A percentile compares a stretch with the other conserved stretches of the same genome.
Evolutionary conservation across 1,140 invertebrate genomes (phyloP).

Genomic region (Aphaenogaster rudis): DNA sequence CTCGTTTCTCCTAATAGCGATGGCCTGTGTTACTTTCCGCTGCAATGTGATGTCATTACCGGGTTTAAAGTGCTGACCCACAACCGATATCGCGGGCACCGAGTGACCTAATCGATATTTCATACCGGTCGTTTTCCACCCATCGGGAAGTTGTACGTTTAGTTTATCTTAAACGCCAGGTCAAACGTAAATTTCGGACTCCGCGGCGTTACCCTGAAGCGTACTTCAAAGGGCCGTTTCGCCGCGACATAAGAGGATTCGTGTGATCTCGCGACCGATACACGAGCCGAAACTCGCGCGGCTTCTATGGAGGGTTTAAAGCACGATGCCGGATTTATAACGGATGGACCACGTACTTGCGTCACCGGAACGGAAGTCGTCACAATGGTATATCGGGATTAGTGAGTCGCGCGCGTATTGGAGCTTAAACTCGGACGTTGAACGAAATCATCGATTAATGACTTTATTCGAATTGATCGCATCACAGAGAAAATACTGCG

Average conservation of each 20-base stretch:
- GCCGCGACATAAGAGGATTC: conserved; percentile 40
- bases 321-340: conserved; percentile 36
- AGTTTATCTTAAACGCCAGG: conserved; percentile 43
- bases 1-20: conserved; percentile 8
- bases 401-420: conserved; percentile 30
- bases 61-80: conserved; percentile 45
- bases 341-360: conserved; percentile 34
- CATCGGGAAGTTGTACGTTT: conserved; percentile 48
- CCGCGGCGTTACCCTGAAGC: neutral
- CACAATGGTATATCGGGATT: conserved; percentile 53
- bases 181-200: conserved; percentile 56
- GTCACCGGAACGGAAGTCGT: conserved; percentile 50
- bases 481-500: neutral
- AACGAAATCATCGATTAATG: conserved; percentile 18
- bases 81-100: conserved; percentile 36
- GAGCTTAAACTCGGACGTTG: conserved; percentile 30
- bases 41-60: conserved; percentile 46
- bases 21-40: neutral
- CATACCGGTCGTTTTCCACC: conserved; percentile 38
- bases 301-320: conserved; percentile 24
- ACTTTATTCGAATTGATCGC: conserved; percentile 40
- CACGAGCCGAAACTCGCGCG: conserved; percentile 14
- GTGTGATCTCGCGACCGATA: conserved; percentile 42
- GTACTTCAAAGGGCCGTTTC: conserved; percentile 35
- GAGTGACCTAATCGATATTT: conserved; percentile 48